Conservation (phyloP, 2,888 invertebrate species). For the Parthenolecanium corni region DNA sequence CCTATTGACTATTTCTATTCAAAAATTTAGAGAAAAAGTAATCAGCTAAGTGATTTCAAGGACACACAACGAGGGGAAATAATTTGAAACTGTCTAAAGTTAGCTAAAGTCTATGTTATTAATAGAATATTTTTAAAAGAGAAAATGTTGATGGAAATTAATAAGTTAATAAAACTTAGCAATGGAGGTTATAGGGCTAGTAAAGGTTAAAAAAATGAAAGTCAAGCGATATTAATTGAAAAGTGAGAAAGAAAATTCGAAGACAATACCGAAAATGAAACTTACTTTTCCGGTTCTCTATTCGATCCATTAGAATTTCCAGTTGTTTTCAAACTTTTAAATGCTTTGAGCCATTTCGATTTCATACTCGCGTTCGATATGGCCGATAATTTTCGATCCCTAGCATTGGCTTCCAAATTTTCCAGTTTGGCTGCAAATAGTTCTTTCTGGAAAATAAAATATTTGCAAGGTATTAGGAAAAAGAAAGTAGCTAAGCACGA, state of each 20-base stretch:
- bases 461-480: conserved; percentile 31
- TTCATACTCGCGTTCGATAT: conserved; percentile 83
- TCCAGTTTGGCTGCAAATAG: conserved; percentile 67
- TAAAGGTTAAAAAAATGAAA: neutral
- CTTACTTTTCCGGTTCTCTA: conserved; percentile 53
- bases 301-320: conserved; percentile 41
- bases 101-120: no score
- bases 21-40: no score
- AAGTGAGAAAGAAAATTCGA: neutral
- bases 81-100: no score
- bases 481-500: no score
- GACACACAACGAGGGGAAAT: no score
- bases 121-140: no score
- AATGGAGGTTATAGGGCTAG: no score
- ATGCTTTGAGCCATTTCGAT: conserved; percentile 94
- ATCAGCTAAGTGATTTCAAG: no score
- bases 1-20: no score
- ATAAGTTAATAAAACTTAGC: no score
- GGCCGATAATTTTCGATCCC: conserved; percentile 74
- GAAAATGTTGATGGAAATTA: no score
- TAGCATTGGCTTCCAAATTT: conserved; percentile 45
- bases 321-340: conserved; percentile 77
- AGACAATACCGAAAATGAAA: conserved; percentile 31
- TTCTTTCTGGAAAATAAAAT: conserved; percentile 57
- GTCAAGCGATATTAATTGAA: neutral